These are phyloP conservation scores for Sipha flava DNA, from an alignment of 1,140 invertebrate species.

Conservation along the genomic window DNA sequence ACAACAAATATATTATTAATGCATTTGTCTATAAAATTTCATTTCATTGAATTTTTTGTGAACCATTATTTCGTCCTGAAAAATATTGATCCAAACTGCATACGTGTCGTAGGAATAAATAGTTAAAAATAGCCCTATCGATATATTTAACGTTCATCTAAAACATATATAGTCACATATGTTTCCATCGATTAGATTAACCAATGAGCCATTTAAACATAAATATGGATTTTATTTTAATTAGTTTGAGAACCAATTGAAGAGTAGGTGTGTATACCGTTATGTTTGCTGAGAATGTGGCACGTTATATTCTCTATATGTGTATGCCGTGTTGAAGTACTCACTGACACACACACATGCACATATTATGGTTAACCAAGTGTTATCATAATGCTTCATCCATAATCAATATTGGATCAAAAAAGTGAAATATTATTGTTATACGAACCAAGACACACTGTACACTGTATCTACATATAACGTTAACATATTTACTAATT, in stretches of 20 bases:
- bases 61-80: too few relatives aligned
- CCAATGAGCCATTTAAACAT: neutral
- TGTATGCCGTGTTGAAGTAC: neutral
- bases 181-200: too few relatives aligned
- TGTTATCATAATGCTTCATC: constrained; percentile 1
- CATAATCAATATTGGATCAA: neutral
- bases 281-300: constrained; percentile 31
- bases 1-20: too few relatives aligned
- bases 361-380: neutral
- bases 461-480: too few relatives aligned
- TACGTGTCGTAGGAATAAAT: too few relatives aligned
- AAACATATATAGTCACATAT: too few relatives aligned
- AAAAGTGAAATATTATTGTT: neutral
- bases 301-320: constrained; percentile 4
- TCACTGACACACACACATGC: neutral
- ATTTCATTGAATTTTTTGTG: too few relatives aligned
- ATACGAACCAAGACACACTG: neutral
- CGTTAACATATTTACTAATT: too few relatives aligned
- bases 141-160: too few relatives aligned
- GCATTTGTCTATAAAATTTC: too few relatives aligned
- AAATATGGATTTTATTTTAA: neutral
- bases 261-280: constrained; percentile 32
- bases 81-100: too few relatives aligned
- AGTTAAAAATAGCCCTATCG: too few relatives aligned
- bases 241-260: constrained; percentile 29